These are phyloP conservation scores for Columbina picui DNA, from an alignment of 2,113 vertebrate species.

Conservation along the genomic window DNA sequence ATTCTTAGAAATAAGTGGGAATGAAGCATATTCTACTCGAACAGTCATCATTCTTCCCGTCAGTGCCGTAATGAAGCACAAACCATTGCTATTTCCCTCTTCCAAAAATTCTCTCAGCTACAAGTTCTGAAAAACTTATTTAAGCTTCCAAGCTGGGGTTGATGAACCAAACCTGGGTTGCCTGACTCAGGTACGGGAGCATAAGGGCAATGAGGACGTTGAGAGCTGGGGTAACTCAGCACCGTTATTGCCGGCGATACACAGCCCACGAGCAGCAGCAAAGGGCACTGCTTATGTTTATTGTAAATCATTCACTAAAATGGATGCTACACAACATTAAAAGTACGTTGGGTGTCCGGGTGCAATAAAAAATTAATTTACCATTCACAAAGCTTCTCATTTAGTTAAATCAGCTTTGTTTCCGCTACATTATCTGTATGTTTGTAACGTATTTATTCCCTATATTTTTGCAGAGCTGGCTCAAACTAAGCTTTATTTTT, in stretches of 20 bases:
- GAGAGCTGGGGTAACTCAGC: not conserved
- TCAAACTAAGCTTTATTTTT: not conserved
- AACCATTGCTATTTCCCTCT: not conserved
- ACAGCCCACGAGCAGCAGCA: not conserved
- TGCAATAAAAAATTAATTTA: slow-evolving; percentile 60
- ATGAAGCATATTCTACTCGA: fast-evolving
- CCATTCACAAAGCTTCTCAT: slow-evolving; percentile 31
- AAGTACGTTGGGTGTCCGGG: not conserved
- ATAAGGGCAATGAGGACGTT: not conserved
- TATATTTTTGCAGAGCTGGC: not conserved
- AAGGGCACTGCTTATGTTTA: not conserved
- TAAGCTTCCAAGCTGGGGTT: not conserved
- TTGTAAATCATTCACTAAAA: not conserved
- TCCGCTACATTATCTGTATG: slow-evolving; percentile 35
- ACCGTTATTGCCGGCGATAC: not conserved
- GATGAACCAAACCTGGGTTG: not conserved
- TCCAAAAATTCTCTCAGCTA: not conserved
- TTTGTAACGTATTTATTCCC: slow-evolving; percentile 6
- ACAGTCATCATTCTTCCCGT: not conserved
- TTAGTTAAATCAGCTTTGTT: slow-evolving; percentile 56
- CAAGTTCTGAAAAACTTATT: not conserved
- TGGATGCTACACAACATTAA: not conserved
- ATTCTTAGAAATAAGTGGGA: not conserved
- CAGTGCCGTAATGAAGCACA: not conserved
- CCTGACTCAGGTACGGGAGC: not conserved